Evolutionary conservation across 2,888 invertebrate species (phyloP).

Genomic region (Melanostoma mellinum): DNA sequence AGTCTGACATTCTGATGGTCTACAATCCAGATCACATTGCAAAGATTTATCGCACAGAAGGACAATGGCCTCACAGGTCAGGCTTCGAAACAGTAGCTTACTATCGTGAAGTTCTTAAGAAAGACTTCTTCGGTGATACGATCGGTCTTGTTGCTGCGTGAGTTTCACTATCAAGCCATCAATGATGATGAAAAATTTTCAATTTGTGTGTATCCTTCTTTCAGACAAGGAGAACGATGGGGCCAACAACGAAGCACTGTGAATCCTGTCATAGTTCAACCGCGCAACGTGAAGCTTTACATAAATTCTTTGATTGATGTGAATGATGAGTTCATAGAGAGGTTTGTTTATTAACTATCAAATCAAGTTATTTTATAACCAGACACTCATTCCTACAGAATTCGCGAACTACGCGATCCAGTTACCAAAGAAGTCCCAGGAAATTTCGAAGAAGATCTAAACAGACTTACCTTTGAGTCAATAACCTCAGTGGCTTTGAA

Average conservation of each 20-base stretch:
- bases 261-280: conserved; percentile 86
- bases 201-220: background rate
- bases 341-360: conserved; percentile 77
- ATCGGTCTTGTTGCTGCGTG: conserved; percentile 72
- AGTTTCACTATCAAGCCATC: background rate
- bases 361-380: background rate
- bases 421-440: conserved; percentile 79
- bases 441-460: conserved; percentile 83
- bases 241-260: conserved; percentile 85
- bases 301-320: conserved; percentile 82
- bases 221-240: conserved; percentile 86
- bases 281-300: conserved; percentile 83
- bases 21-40: conserved; percentile 83
- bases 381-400: conserved; percentile 75
- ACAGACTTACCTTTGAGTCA: conserved; percentile 85
- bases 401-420: conserved; percentile 78
- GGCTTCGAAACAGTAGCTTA: conserved; percentile 79
- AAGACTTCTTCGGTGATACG: conserved; percentile 71
- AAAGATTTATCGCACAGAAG: conserved; percentile 77
- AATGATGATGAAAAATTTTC: background rate
- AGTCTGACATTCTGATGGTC: conserved; percentile 78
- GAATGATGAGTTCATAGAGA: conserved; percentile 76
- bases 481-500: conserved; percentile 82
- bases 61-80: conserved; percentile 71
- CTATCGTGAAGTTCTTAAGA: conserved; percentile 79